Base-by-base conservation (phyloP, 2,113 vertebrate species). In the Gymnocephalus cernua region DNA sequence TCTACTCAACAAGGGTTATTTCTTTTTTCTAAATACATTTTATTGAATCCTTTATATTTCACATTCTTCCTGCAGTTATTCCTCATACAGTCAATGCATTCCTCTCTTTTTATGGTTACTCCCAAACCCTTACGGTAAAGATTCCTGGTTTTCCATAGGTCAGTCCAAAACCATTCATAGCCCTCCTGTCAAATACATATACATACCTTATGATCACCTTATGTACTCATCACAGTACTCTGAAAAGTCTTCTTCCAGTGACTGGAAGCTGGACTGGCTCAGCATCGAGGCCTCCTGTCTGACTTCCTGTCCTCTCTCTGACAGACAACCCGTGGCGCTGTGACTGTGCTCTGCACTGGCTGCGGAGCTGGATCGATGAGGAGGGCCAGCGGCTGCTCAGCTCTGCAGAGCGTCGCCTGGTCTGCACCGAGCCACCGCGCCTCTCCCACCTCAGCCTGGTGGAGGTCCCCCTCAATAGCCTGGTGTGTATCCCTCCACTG, bases 261-360 rank as follows among this genome's bases (percentile, higher is more conserved):
- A 47, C 64, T 21, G 41, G 29, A n/a, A 41, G 12, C 35, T 6
- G 0, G 1, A n/a, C 19, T 35, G n/a, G 14, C 50, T 69, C n/a
- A 63, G 10, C 11, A 12, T 35, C 4, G 38, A 13, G 19, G 9
- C 16, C 18, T 74, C 16, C 21, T 45, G 10, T 25, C 54, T 74
- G 44, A 70, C 9, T 29, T 47, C 9, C 18, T 25, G 53, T 81
- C 18, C 70, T 80, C 12, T 80, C 59, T 69, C 4, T 73, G 19
- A 21, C 77, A 97, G 97, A 96, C 56, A 97, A 98, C 88, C 97
- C 96, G 0, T 98, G 97, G 97, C 96, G 97, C 80, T 98, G 97
- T 38, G 97, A 98, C 90, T 98, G 97, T 2, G 96, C 96, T 4
- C 95, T 98, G 29, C 96, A 96, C 80, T 98, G 97, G 97, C 92